These are phyloP conservation scores for Apomyelois bistriatella DNA, from an alignment of 2,888 invertebrate species.

Conservation along the genomic window DNA sequence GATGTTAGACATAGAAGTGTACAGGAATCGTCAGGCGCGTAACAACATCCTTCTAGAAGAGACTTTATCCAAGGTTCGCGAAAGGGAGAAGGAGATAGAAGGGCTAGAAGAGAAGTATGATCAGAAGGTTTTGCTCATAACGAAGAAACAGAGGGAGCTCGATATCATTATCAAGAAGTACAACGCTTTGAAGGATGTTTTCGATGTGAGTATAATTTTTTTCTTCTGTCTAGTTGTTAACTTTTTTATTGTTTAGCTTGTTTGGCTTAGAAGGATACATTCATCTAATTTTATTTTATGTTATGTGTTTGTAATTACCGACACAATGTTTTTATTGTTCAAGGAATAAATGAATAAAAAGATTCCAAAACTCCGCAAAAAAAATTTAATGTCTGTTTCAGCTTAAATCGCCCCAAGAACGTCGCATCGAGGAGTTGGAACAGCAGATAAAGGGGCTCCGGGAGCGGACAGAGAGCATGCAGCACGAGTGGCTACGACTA, in stretches of 20 bases:
- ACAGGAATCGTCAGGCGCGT: slow-evolving; percentile 56
- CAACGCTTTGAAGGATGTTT: slow-evolving; percentile 50
- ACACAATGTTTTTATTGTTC: no score
- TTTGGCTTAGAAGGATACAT: no score
- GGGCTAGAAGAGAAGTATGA: slow-evolving; percentile 52
- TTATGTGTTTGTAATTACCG: no score
- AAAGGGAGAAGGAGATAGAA: slow-evolving; percentile 57
- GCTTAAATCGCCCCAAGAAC: slow-evolving; percentile 77
- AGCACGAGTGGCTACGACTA: slow-evolving; percentile 88
- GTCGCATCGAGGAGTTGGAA: slow-evolving; percentile 83
- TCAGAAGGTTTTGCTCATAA: slow-evolving; percentile 44
- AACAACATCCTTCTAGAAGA: slow-evolving; percentile 55
- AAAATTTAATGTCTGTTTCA: slow-evolving; percentile 24
- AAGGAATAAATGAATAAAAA: no score
- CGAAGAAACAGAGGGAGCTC: slow-evolving; percentile 61
- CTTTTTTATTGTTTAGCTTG: no score
- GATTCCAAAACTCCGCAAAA: no score
- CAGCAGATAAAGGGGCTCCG: slow-evolving; percentile 81
- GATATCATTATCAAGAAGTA: slow-evolving; percentile 61
- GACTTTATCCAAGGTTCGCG: slow-evolving; percentile 41
- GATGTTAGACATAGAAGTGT: slow-evolving; percentile 80
- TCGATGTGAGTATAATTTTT: slow-evolving; percentile 70
- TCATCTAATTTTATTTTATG: no score
- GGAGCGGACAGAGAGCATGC: slow-evolving; percentile 81
- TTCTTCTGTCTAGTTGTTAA: no score